phyloP scores from a whole-genome alignment of 2,797 vertebrate species.

The Chrysolophus pictus region DNA sequence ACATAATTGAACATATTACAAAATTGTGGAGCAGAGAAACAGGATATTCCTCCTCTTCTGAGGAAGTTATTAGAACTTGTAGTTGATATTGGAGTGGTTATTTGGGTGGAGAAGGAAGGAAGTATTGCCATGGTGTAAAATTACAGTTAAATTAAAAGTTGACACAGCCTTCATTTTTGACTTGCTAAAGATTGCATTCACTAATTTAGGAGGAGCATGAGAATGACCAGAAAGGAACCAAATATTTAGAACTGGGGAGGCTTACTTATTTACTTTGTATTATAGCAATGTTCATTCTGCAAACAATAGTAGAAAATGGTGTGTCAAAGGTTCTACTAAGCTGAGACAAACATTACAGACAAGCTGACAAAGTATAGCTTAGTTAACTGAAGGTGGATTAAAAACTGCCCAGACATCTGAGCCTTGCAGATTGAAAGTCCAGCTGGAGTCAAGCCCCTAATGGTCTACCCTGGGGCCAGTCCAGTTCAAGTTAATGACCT shows the following conservation, averaged over 20 bases:
- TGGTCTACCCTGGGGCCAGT: background rate
- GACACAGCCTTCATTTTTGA: background rate
- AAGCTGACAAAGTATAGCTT: background rate
- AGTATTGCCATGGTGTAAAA: background rate
- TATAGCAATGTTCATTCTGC: background rate
- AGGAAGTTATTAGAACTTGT: background rate
- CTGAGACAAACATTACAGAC: background rate
- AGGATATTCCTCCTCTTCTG: background rate
- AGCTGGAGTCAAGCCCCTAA: background rate
- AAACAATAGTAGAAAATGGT: background rate
- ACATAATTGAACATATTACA: background rate
- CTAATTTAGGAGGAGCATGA: background rate
- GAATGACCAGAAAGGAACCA: background rate
- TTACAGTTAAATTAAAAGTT: background rate
- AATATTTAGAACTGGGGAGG: background rate
- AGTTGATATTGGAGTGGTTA: background rate
- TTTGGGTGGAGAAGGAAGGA: background rate
- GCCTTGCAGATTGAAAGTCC: background rate
- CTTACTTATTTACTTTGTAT: background rate
- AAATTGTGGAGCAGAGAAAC: background rate
- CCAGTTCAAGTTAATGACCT: background rate
- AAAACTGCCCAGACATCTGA: background rate
- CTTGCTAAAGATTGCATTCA: background rate
- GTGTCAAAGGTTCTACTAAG: background rate
- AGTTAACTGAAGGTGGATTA: background rate